These are phyloP conservation scores for Cryptomyrus ogoouensis DNA, from an alignment of 2,113 vertebrate species.

Conservation along the genomic window DNA sequence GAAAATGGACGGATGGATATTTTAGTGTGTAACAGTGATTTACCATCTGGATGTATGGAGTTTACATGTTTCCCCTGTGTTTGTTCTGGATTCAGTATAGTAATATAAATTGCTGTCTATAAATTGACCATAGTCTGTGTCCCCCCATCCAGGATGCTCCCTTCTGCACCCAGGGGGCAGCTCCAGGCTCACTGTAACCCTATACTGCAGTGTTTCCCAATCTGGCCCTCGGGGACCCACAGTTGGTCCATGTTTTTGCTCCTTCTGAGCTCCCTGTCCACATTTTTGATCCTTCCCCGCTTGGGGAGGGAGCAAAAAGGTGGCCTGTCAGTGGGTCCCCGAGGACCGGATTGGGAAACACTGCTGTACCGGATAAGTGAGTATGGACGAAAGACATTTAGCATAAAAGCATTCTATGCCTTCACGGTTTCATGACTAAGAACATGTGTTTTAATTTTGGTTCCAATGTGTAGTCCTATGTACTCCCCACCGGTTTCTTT, in stretches of 20 bases:
- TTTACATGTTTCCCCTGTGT: not conserved
- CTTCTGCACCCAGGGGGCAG: not conserved
- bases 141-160: not conserved
- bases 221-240: too few species aligned
- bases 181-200: not conserved
- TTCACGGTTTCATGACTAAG: not conserved
- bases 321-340: too few species aligned
- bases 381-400: not conserved
- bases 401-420: not conserved
- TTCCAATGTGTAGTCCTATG: not conserved
- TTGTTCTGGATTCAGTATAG: not conserved
- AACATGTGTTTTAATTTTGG: not conserved
- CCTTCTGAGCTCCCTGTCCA: too few species aligned
- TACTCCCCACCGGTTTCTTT: not conserved
- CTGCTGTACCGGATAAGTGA: not conserved
- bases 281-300: too few species aligned
- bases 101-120: not conserved
- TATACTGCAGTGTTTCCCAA: too few species aligned
- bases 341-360: too few species aligned
- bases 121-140: not conserved
- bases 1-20: not conserved
- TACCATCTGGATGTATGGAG: not conserved
- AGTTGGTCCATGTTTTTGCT: too few species aligned
- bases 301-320: too few species aligned
- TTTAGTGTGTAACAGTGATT: not conserved